Evolutionary conservation across 2,888 invertebrate species (phyloP).

Genomic region (Entomobrya multifasciata): DNA sequence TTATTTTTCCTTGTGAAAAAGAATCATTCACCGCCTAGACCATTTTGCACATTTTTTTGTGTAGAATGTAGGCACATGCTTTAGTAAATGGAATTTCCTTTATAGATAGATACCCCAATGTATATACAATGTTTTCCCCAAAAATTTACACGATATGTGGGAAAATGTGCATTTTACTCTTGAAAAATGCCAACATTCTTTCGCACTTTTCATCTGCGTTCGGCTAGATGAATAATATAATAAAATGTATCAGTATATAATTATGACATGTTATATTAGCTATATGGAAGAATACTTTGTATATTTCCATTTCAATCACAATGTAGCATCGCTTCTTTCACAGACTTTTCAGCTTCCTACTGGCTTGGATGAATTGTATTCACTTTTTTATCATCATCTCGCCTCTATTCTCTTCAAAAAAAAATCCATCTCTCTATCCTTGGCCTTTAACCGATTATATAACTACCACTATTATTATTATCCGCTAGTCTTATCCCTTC

Average conservation of each 20-base stretch:
- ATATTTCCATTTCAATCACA: background rate
- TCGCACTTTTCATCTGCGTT: conserved; percentile 35
- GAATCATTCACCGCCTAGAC: background rate
- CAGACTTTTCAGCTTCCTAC: conserved; percentile 38
- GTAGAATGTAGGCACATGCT: background rate
- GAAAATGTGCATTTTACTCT: conserved; percentile 50
- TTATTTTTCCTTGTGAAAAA: conserved; percentile 30
- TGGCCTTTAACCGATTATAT: conserved; percentile 45
- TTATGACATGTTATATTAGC: conserved; percentile 6
- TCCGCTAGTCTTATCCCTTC: conserved; percentile 55
- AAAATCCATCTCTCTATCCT: conserved; percentile 48
- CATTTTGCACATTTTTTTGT: conserved; percentile 2
- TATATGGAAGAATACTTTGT: too few species aligned
- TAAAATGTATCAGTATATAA: conserved; percentile 37
- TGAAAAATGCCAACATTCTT: conserved; percentile 33
- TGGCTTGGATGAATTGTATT: conserved; percentile 14
- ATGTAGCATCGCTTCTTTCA: background rate
- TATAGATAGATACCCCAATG: too few species aligned
- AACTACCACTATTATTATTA: conserved; percentile 34
- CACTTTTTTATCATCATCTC: background rate
- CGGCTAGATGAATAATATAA: conserved; percentile 30
- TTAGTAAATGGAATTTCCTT: too few species aligned
- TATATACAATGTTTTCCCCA: too few species aligned
- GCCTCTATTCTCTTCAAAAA: background rate
- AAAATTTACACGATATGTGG: background rate